phyloP scores from a whole-genome alignment of 2,797 vertebrate species.

The Galaxias olidus region DNA sequence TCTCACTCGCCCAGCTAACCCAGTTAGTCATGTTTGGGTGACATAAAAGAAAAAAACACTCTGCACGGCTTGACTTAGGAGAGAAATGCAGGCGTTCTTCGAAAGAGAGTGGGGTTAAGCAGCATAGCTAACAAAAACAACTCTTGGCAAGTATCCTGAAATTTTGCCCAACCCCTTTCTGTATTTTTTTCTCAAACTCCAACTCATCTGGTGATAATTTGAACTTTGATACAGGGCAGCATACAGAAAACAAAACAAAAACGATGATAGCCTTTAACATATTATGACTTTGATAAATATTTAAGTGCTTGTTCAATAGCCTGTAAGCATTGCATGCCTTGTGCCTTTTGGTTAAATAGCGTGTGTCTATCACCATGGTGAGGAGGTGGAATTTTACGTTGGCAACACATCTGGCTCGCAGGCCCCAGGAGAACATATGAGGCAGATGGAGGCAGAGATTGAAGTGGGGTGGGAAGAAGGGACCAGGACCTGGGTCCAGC shows the following conservation, averaged over 20 bases:
- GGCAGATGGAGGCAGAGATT: conserved; percentile 38
- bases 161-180: background rate
- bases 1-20: conserved; percentile 27
- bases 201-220: background rate
- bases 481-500: conserved; percentile 16
- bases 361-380: conserved; percentile 43
- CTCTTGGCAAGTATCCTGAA: too few relatives aligned
- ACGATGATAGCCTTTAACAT: too few relatives aligned
- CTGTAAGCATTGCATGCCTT: conserved; percentile 21
- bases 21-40: conserved; percentile 6
- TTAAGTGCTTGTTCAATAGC: too few relatives aligned
- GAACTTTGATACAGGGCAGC: background rate
- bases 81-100: conserved; percentile 17
- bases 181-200: background rate
- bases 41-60: conserved; percentile 21
- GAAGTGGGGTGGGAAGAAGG: conserved; percentile 25
- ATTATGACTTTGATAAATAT: too few relatives aligned
- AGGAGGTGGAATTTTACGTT: conserved; percentile 49
- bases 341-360: conserved; percentile 18
- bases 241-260: too few relatives aligned
- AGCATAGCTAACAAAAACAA: too few relatives aligned
- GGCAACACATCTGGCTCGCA: conserved; percentile 70
- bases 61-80: conserved; percentile 16
- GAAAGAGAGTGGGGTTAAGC: background rate
- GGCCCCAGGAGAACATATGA: conserved; percentile 42